Base-by-base conservation (phyloP, 2,113 vertebrate genomes). In the Brachionichthys hirsutus region DNA sequence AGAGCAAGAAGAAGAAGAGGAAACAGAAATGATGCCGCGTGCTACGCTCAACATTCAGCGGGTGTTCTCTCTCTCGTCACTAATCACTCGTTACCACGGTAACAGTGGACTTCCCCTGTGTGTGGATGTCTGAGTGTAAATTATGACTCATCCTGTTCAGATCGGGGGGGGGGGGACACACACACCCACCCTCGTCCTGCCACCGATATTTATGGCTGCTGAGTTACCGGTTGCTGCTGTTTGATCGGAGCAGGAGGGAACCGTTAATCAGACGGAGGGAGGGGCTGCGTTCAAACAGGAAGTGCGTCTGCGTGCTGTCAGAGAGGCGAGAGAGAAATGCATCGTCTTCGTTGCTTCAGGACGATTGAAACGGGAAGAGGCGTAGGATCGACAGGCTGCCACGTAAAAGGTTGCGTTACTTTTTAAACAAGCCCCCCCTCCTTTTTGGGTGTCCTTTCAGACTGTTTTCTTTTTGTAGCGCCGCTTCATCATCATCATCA, bases 91-190 rank as follows among this genome's bases (percentile, higher is more conserved):
- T 84, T 86, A 60, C 86, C 86, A 46, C 17, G 86, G 86, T 30
- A 88, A 88, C 86, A 68, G 82, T 70, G 84, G 84, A 76, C 61
- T 81, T 84, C 75, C 83, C 85, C 68, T 43, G 66, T 18, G 15
- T 53, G 41, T 17, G 72, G 50, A 67, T 34, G 70, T 67, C 62
- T 75, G 70, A 51, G 77, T 13, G 75, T 62, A 75, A 74, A 67
- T 73, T 74, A 84, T 88, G 87, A 88, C 62, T 88, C 87, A 88
- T 84, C 75, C 81, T 66, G 74, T 77, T 82, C 58, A 54, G 43
- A 73, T 77, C 61, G 58, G 55, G 66, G 79, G 20, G 87, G 87
- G 84, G 82, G 86, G 74, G 85, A 83, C 80, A 83, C 86, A 82
- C 82, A 65, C 72, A 71, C 83, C 70, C 80, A 71, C 75, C 3